A percentile compares a stretch with the other conserved stretches of the same genome.
phyloP scores from a whole-genome alignment of 1,140 invertebrate genomes.

The Harpegnathos saltator region DNA sequence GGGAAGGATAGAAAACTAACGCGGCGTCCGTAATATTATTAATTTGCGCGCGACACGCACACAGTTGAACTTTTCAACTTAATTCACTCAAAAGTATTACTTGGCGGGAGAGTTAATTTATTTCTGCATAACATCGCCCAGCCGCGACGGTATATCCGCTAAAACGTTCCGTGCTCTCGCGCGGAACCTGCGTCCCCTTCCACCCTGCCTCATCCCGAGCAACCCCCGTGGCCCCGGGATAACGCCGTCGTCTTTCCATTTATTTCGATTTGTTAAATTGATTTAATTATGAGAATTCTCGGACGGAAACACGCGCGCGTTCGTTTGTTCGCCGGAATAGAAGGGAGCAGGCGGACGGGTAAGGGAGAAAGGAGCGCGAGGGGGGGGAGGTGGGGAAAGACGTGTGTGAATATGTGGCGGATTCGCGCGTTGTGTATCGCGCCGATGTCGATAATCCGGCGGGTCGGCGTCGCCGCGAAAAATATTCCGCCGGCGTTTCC shows the following conservation, averaged over 20 bases:
- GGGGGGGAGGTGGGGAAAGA: too few relatives aligned
- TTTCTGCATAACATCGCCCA: background rate
- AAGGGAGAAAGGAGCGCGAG: slow-evolving; percentile 15
- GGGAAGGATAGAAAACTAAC: background rate
- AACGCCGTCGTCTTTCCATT: slow-evolving; percentile 20
- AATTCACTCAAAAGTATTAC: slow-evolving; percentile 43
- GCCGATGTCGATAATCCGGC: slow-evolving; percentile 62
- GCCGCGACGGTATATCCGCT: too few relatives aligned
- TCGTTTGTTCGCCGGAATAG: too few relatives aligned
- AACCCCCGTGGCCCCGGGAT: too few relatives aligned
- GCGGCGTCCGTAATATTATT: background rate
- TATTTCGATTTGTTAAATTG: slow-evolving; percentile 36
- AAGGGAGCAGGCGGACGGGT: too few relatives aligned
- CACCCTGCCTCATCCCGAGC: too few relatives aligned
- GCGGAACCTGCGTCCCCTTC: too few relatives aligned
- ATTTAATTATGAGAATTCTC: slow-evolving; percentile 42
- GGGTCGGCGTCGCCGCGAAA: slow-evolving; percentile 60
- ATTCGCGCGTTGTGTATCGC: slow-evolving; percentile 16
- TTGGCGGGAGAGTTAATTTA: slow-evolving; percentile 11
- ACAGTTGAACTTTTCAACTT: slow-evolving; percentile 15
- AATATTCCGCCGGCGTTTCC: slow-evolving; percentile 63
- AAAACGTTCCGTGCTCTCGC: too few relatives aligned
- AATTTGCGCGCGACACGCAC: background rate
- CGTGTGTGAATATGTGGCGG: slow-evolving; percentile 27
- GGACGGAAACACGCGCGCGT: background rate